Base-by-base conservation (phyloP, 2,888 invertebrate genomes). In the Venusia cambrica region DNA sequence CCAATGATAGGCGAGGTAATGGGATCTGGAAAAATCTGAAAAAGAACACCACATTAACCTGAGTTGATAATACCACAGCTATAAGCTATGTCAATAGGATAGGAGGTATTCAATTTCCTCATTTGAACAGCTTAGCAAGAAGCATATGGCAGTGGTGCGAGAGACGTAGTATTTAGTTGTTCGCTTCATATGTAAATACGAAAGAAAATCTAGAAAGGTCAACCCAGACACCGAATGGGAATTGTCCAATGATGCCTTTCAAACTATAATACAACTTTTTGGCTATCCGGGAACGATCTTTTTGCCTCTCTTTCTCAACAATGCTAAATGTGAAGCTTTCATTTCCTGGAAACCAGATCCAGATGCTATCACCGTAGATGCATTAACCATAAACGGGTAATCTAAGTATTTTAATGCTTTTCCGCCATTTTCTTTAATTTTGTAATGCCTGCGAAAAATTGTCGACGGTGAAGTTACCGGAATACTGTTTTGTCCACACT, bases 401-500 rank as follows among this genome's bases (percentile, higher is more conserved):
- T n/a, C n/a, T n/a, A n/a, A n/a, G n/a, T 45, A 25, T 5, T 48
- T 48, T 27, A 45, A 45, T 10, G 45, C 42, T 0, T 45, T 48
- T 16, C 48, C 48, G 1, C 42, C 45, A 1, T 45, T 48, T 19
- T 22, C 41, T 0, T 1, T 48, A 3, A 38, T 45, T 3, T 13
- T 48, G 8, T 43, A 38, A 31, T 41, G 38, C 14, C 10, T 45
- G 10, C 7, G 21, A n/a, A 45, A 50, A 32, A 38, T 45, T 2
- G 38, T 45, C 2, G 25, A 43, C 10, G 52, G 55, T 6, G 5
- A 43, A 18, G 51, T 52, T 4, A 21, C 12, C 2, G 56, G 56
- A 2, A 47, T 56, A 2, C 10, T 58, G 1, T 47, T 51, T 2
- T 51, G 45, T 4, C 55, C 54, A 0, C 24, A 41, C 2, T 55